Evolutionary conservation across 2,113 vertebrate species (phyloP).

Genomic region (Xyliphius kryptos): DNA sequence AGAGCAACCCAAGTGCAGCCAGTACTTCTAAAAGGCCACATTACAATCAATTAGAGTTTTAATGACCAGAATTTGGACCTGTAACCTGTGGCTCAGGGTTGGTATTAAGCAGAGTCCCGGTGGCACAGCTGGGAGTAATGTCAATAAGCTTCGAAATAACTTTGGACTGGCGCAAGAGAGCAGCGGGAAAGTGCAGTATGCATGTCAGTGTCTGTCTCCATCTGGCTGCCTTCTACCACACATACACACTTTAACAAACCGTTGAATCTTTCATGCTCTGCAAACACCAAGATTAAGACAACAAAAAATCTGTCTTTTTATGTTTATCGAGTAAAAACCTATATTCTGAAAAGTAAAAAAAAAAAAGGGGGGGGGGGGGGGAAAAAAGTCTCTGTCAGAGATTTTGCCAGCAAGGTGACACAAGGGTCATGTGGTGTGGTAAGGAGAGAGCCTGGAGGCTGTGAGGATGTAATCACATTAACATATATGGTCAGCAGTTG

Average conservation of each 20-base stretch:
- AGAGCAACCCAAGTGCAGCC: constrained; percentile 53
- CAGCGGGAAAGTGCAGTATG: constrained; percentile 47
- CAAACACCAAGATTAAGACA: constrained; percentile 28
- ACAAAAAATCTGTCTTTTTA: constrained; percentile 28
- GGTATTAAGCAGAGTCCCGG: constrained; percentile 60
- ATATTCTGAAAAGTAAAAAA: too few relatives aligned
- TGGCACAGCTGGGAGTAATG: constrained; percentile 53
- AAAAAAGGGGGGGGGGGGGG: background rate
- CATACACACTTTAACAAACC: constrained; percentile 7
- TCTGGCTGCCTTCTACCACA: constrained; percentile 18
- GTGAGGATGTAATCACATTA: constrained; percentile 37
- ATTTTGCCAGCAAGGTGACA: constrained; percentile 32
- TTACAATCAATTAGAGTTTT: constrained; percentile 70
- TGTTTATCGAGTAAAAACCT: too few relatives aligned
- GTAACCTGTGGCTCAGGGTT: constrained; percentile 62
- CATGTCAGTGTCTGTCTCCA: constrained; percentile 38
- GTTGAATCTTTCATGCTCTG: constrained; percentile 10
- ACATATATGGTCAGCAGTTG: constrained; percentile 44
- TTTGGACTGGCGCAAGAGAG: constrained; percentile 51
- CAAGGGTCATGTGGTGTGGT: constrained; percentile 37
- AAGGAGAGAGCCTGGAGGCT: constrained; percentile 43
- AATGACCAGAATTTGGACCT: constrained; percentile 66
- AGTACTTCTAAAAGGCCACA: constrained; percentile 61
- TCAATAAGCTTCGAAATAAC: constrained; percentile 71
- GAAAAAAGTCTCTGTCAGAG: background rate